Percentiles rank a stretch among this genome's conserved stretches.
Evolutionary conservation across 37 sponge, comb jelly and placozoan genomes (phyloP).

Genomic region (Ephydatia muelleri): DNA sequence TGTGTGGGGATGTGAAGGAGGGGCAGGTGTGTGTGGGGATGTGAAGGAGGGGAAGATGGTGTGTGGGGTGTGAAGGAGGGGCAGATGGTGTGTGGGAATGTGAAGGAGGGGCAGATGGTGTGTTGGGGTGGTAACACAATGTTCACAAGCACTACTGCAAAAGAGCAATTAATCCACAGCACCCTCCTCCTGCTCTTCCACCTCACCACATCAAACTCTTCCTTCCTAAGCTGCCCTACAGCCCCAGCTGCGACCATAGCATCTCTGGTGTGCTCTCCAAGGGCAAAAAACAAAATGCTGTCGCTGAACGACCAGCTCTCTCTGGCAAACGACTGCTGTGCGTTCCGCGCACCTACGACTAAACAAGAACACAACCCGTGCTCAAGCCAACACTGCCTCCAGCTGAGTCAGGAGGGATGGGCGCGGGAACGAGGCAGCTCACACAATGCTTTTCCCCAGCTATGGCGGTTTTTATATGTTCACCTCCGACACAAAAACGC

Average conservation of each 20-base stretch:
- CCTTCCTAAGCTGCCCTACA: too few species aligned
- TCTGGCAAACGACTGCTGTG: neutral
- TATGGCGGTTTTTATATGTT: neutral
- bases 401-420: neutral
- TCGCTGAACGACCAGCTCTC: neutral
- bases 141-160: neutral
- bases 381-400: neutral
- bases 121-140: neutral
- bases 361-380: neutral
- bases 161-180: neutral
- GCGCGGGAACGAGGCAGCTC: neutral
- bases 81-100: too few species aligned
- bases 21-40: too few species aligned
- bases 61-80: too few species aligned
- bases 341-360: neutral
- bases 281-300: too few species aligned
- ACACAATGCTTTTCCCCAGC: neutral
- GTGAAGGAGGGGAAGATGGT: too few species aligned
- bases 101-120: too few species aligned
- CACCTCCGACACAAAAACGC: neutral
- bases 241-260: neutral
- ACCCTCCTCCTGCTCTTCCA: neutral
- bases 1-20: too few species aligned
- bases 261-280: neutral
- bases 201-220: neutral